Evolutionary conservation across 2,797 vertebrate genomes (phyloP).

Genomic region (Parauchenoglanis ngamensis): DNA sequence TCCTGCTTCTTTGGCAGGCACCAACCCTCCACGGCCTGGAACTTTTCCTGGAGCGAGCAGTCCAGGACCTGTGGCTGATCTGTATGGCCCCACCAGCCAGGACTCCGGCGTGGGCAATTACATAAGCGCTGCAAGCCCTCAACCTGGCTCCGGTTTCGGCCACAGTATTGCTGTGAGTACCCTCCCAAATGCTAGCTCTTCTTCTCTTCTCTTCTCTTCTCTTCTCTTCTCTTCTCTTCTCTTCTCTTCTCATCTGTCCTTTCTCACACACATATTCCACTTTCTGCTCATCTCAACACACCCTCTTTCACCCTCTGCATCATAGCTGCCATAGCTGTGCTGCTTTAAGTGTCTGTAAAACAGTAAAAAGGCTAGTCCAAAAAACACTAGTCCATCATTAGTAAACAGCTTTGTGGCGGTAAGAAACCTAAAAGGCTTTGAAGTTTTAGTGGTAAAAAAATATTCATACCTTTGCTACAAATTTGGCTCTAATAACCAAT

Average conservation of each 20-base stretch:
- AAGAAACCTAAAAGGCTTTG: not conserved
- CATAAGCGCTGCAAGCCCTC: constrained; percentile 88
- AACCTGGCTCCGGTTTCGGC: constrained; percentile 85
- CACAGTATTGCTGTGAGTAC: constrained; percentile 88
- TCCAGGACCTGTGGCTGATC: constrained; percentile 95
- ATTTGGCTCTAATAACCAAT: not conserved
- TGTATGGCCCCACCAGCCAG: constrained; percentile 96
- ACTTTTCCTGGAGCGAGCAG: constrained; percentile 89
- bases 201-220: constrained; percentile 11
- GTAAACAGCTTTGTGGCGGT: constrained; percentile 11
- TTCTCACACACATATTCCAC: constrained; percentile 1
- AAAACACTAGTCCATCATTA: constrained; percentile 1
- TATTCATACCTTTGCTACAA: not conserved
- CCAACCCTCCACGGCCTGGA: constrained; percentile 85
- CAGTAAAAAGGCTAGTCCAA: not conserved
- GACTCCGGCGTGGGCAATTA: constrained; percentile 93
- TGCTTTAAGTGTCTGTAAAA: constrained; percentile 4
- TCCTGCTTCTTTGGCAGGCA: constrained; percentile 86
- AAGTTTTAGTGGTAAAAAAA: not conserved
- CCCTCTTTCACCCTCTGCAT: constrained; percentile 17
- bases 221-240: not conserved
- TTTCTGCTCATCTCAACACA: constrained; percentile 25
- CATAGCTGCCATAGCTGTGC: constrained; percentile 14
- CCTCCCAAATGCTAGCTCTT: not conserved
- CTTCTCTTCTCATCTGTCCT: not conserved